Base-by-base conservation (phyloP, 2,888 invertebrate species). In the Siphonodentalium dalli region DNA sequence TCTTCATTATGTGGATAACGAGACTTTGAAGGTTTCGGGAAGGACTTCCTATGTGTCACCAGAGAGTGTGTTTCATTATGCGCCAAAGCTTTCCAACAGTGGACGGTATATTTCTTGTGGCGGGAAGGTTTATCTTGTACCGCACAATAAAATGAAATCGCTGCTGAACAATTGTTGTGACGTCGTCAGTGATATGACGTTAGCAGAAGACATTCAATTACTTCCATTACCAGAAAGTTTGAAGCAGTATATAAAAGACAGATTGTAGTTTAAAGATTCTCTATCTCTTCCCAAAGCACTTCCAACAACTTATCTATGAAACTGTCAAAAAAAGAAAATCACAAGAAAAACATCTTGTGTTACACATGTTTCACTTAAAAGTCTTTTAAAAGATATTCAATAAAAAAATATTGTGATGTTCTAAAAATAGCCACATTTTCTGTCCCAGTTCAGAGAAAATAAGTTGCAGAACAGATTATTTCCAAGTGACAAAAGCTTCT, bases 71-170 rank as follows among this genome's bases (percentile, higher is more conserved):
- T 18, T 27, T 40, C 40, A 40, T 18, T 40, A 27, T 26, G 40
- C 40, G 3, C 40, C 40, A 7, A 28, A 27, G 21, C 28, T 40
- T 24, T 40, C 40, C n/a, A 26, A 26, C 9, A 40, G 40, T 40
- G 40, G 40, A 26, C 40, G 28, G 26, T 40, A 27, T n/a, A 11
- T 40, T 9, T 40, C 40, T 4, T 40, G 40, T 40, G 40, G 27
- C 11, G 23, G 28, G n/a, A 15, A 40, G 28, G 40, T 40, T 13
- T 18, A n/a, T n/a, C n/a, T n/a, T n/a, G n/a, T 40, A 2, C 26
- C 18, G 26, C 40, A 27, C 15, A 28, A 27, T 4, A 23, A 23
- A 20, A 13, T 43, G 9, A 43, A 31, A 23, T 23, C 37, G 9
- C 37, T 45, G 37, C 27, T 26, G 28, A 28, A 45, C 15, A 24